These are phyloP conservation scores for Psylliodes chrysocephalus DNA, from an alignment of 2,888 invertebrate genomes.

Conservation along the genomic window DNA sequence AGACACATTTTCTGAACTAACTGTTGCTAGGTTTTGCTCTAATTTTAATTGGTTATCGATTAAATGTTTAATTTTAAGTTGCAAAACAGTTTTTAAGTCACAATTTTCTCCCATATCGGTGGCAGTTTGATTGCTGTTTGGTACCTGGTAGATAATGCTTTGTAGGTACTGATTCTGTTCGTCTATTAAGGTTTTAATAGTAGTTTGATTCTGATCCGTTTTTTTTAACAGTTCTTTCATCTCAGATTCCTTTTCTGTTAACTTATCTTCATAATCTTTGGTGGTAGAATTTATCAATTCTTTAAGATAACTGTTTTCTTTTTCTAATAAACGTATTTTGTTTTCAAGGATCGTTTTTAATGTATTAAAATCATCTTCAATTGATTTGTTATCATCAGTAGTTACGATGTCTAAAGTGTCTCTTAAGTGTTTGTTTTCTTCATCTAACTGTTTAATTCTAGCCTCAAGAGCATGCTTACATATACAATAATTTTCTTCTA, in stretches of 20 bases:
- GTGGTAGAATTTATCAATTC: background rate
- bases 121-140: background rate
- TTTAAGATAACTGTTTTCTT: constrained; percentile 7
- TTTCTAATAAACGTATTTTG: constrained; percentile 6
- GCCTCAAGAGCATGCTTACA: background rate
- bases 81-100: constrained; percentile 9
- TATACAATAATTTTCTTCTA: background rate
- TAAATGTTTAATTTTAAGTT: constrained; percentile 9
- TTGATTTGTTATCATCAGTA: background rate
- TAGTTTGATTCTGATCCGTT: background rate
- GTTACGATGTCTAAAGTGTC: background rate
- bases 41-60: constrained; percentile 9
- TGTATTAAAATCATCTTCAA: background rate
- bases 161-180: background rate
- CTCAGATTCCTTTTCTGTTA: no score
- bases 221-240: no score
- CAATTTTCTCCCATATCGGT: background rate
- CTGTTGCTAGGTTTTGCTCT: constrained; percentile 12
- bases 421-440: constrained; percentile 3
- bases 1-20: constrained; percentile 25
- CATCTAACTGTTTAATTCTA: constrained; percentile 6
- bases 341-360: no score
- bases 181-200: background rate
- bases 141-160: background rate
- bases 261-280: background rate